Percentiles rank a stretch among this genome's conserved stretches.
phyloP scores from a whole-genome alignment of 1,140 invertebrate genomes.

The Drosophila eugracilis region DNA sequence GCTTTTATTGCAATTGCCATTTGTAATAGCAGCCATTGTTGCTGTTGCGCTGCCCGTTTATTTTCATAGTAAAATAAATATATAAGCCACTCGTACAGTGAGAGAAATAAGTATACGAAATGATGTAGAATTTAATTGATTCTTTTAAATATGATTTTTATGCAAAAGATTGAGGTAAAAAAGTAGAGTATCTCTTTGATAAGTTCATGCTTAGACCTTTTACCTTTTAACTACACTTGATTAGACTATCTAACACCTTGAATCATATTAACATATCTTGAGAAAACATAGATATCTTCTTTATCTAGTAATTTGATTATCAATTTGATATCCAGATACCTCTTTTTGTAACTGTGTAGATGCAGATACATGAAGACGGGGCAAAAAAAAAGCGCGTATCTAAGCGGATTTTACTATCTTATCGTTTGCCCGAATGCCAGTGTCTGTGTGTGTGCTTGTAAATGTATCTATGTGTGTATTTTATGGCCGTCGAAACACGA shows the following conservation, averaged over 20 bases:
- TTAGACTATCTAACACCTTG: no score
- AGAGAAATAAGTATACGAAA: background rate
- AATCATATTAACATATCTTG: no score
- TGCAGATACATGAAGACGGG: constrained; percentile 8
- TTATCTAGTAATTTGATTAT: background rate
- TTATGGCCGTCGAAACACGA: constrained; percentile 78
- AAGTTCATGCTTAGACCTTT: no score
- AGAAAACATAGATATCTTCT: background rate
- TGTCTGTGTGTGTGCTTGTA: constrained; percentile 23
- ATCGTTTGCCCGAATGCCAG: constrained; percentile 61
- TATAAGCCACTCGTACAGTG: constrained; percentile 30
- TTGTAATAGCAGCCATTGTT: constrained; percentile 61
- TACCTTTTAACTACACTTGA: no score
- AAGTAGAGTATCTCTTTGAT: no score
- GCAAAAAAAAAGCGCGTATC: constrained; percentile 69
- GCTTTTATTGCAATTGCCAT: constrained; percentile 66
- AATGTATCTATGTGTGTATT: constrained; percentile 30
- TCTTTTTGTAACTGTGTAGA: background rate
- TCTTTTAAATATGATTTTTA: no score
- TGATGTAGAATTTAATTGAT: no score
- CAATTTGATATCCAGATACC: background rate
- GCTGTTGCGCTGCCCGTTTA: constrained; percentile 46
- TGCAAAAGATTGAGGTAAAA: no score
- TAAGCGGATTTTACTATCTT: constrained; percentile 83
- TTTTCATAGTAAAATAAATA: constrained; percentile 76